phyloP scores from a whole-genome alignment of 1,140 invertebrate species.

The Aphelinus atriplicis region DNA sequence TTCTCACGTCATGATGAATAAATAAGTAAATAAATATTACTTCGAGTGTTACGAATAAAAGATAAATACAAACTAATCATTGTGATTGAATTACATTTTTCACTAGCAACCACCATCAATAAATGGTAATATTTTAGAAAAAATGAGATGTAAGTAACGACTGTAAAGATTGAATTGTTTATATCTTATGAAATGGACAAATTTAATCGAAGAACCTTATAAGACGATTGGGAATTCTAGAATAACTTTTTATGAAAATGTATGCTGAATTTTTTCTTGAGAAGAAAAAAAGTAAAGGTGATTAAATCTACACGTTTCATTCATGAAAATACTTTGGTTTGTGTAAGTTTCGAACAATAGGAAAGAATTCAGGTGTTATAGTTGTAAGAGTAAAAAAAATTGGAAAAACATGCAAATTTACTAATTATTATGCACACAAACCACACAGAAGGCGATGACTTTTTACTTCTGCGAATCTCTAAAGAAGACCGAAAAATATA shows the following conservation, averaged over 20 bases:
- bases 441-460: constrained; percentile 33
- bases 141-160: constrained; percentile 18
- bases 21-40: constrained; percentile 13
- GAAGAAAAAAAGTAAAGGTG: not conserved
- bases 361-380: constrained; percentile 26
- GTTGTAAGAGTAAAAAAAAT: constrained; percentile 26
- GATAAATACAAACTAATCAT: constrained; percentile 21
- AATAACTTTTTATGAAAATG: constrained; percentile 26
- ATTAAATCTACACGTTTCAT: no score
- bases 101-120: not conserved
- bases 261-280: constrained; percentile 15
- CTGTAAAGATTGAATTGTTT: constrained; percentile 26
- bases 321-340: not conserved
- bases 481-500: constrained; percentile 17
- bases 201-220: constrained; percentile 20
- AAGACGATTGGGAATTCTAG: constrained; percentile 20
- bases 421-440: constrained; percentile 6
- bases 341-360: constrained; percentile 3
- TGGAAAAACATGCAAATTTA: constrained; percentile 12
- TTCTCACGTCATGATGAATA: constrained; percentile 13
- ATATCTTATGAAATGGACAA: not conserved
- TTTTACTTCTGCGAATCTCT: constrained; percentile 42
- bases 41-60: constrained; percentile 33
- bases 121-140: not conserved
- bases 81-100: constrained; percentile 40